A percentile compares a stretch with the other conserved stretches of the same genome.
Evolutionary conservation across 1,140 invertebrate genomes (phyloP).

Genomic region (Varroa destructor): DNA sequence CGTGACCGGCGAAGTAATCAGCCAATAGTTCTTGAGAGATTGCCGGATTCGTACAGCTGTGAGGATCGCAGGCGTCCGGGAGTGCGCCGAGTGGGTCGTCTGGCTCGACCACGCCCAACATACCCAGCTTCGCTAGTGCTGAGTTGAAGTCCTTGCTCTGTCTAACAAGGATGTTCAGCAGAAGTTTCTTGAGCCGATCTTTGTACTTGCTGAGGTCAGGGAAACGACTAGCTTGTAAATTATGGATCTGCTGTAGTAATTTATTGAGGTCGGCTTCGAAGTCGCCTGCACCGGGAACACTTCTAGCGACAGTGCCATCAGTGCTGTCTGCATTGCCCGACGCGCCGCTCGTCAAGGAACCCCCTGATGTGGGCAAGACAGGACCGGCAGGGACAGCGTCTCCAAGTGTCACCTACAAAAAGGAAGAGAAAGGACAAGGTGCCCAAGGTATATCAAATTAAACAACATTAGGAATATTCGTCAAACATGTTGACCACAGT

Average conservation of each 20-base stretch:
- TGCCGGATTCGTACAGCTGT: no score
- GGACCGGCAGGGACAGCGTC: conserved; percentile 10
- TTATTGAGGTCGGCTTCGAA: conserved; percentile 14
- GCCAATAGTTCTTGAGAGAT: no score
- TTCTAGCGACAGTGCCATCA: neutral
- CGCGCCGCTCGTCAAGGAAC: neutral
- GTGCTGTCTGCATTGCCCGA: neutral
- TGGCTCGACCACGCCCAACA: neutral
- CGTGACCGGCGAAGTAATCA: no score
- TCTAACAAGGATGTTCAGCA: conserved; percentile 14
- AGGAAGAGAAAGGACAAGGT: no score
- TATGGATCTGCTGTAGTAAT: neutral
- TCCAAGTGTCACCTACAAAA: neutral
- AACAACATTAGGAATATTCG: no score
- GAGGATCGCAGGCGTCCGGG: no score
- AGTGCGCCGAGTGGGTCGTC: neutral
- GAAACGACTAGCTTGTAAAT: conserved; percentile 6
- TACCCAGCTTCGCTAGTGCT: neutral
- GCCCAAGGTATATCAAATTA: no score
- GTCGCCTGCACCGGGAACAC: neutral
- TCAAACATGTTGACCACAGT: no score
- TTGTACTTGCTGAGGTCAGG: neutral
- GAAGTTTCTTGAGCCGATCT: conserved; percentile 3
- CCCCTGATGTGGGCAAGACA: neutral
- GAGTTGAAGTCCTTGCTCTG: conserved; percentile 25